Evolutionary conservation across 2,888 invertebrate genomes (phyloP).

Genomic region (Hypselothyrea guttata): DNA sequence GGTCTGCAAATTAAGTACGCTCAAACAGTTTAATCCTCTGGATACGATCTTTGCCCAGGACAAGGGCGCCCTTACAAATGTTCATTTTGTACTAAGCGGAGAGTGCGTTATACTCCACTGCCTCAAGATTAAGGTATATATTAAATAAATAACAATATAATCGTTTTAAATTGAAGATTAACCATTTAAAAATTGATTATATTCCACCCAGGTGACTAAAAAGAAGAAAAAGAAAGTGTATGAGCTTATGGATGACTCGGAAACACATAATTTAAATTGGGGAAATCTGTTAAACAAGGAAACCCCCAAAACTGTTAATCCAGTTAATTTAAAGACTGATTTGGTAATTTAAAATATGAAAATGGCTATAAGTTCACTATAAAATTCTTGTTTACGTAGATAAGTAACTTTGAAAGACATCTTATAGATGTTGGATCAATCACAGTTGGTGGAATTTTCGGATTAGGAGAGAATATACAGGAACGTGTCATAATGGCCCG

Average conservation of each 20-base stretch:
- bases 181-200: no score
- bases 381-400: conserved; percentile 13
- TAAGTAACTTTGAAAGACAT: conserved; percentile 59
- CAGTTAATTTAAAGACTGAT: no score
- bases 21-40: conserved; percentile 78
- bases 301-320: no score
- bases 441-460: conserved; percentile 83
- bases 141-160: no score
- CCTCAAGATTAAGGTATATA: conserved; percentile 72
- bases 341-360: neutral
- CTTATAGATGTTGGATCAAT: conserved; percentile 81
- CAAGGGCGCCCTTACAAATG: conserved; percentile 72
- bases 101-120: conserved; percentile 81
- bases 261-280: neutral
- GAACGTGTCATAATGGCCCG: conserved; percentile 87
- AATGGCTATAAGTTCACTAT: no score
- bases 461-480: conserved; percentile 87
- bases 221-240: conserved; percentile 33
- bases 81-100: conserved; percentile 80
- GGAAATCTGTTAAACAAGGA: neutral
- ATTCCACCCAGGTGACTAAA: conserved; percentile 21
- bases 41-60: conserved; percentile 79
- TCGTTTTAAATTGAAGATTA: no score
- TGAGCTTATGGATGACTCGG: conserved; percentile 5
- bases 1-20: conserved; percentile 67